phyloP scores from a whole-genome alignment of 2,113 vertebrate species.

The Barbus barbus region DNA sequence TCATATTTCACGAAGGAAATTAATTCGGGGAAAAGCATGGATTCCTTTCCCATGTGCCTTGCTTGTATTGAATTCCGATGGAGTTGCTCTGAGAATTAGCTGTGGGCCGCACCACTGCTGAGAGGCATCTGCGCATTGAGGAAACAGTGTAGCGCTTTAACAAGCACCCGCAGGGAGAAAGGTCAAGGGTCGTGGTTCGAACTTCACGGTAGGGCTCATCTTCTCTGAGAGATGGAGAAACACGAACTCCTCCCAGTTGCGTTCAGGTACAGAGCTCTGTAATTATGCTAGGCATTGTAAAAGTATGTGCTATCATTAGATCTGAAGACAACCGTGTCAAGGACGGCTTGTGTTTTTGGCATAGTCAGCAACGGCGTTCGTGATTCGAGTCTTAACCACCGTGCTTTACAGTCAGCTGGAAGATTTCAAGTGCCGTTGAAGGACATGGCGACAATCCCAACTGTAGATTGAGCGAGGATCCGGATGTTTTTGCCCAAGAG shows the following conservation, averaged over 20 bases:
- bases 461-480: background rate
- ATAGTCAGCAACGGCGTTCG: background rate
- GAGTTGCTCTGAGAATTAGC: slow-evolving; percentile 32
- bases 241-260: slow-evolving; percentile 7
- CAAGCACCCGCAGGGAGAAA: slow-evolving; percentile 63
- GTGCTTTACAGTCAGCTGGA: slow-evolving; percentile 20
- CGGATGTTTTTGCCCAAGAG: slow-evolving; percentile 8
- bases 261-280: slow-evolving; percentile 61
- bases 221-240: slow-evolving; percentile 38
- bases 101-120: background rate
- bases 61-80: slow-evolving; percentile 22
- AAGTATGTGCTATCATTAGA: slow-evolving; percentile 61
- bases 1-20: slow-evolving; percentile 16
- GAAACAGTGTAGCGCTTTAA: slow-evolving; percentile 63
- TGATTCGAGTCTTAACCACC: slow-evolving; percentile 31
- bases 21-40: slow-evolving; percentile 4
- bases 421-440: slow-evolving; percentile 26
- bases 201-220: slow-evolving; percentile 51
- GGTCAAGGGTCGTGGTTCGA: slow-evolving; percentile 61
- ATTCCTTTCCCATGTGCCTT: slow-evolving; percentile 7
- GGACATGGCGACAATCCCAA: slow-evolving; percentile 18
- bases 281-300: slow-evolving; percentile 60
- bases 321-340: slow-evolving; percentile 52
- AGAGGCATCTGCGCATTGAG: slow-evolving; percentile 51
- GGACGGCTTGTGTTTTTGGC: slow-evolving; percentile 30